phyloP scores from a whole-genome alignment of 2,888 invertebrate genomes.

The Tortrix viridana region DNA sequence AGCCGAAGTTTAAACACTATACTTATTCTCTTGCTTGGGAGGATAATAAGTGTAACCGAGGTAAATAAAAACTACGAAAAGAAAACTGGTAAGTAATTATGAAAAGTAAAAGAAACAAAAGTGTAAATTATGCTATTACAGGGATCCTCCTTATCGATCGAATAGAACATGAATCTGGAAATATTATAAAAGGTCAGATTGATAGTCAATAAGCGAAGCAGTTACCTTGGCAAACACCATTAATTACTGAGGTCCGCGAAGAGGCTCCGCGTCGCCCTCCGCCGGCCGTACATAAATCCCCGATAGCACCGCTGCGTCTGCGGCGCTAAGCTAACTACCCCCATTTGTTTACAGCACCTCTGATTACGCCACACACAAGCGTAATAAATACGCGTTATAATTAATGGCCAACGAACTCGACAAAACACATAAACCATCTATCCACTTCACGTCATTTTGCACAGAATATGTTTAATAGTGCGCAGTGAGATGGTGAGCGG shows the following conservation, averaged over 20 bases:
- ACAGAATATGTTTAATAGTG: not conserved
- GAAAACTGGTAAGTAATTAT: too few species aligned
- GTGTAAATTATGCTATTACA: too few species aligned
- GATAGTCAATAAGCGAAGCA: slow-evolving; percentile 20
- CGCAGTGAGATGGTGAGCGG: not conserved
- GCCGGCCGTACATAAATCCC: slow-evolving; percentile 70
- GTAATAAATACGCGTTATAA: slow-evolving; percentile 8
- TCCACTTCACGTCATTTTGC: too few species aligned
- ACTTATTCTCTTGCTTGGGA: too few species aligned
- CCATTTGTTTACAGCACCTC: slow-evolving; percentile 76
- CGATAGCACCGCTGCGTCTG: slow-evolving; percentile 70
- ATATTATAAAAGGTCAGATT: not conserved
- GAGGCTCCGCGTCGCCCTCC: slow-evolving; percentile 40
- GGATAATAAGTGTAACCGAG: too few species aligned
- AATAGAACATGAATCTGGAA: too few species aligned
- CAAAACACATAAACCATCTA: not conserved
- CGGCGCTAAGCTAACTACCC: slow-evolving; percentile 75
- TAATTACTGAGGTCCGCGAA: slow-evolving; percentile 36
- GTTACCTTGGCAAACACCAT: slow-evolving; percentile 30
- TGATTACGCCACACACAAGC: slow-evolving; percentile 66
- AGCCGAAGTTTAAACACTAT: too few species aligned
- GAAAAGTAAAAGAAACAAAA: too few species aligned
- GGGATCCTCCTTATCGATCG: too few species aligned
- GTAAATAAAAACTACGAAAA: too few species aligned
- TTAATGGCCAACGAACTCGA: not conserved